Evolutionary conservation across 1,140 invertebrate genomes (phyloP).

Genomic region (Phortica variegata): DNA sequence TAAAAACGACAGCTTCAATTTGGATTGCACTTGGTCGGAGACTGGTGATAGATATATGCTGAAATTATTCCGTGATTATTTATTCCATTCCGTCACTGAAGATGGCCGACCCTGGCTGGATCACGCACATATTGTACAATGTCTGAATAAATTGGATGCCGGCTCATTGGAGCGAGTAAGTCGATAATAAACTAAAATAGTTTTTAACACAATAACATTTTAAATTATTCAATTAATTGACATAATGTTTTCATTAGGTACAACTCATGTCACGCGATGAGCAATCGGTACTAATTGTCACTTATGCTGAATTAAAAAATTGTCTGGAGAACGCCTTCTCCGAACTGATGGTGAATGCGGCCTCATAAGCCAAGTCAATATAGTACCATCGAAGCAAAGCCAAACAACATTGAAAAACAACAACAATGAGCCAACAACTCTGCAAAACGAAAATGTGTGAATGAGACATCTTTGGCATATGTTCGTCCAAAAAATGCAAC

Average conservation of each 20-base stretch:
- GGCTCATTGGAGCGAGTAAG: slow-evolving; percentile 83
- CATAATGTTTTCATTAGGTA: slow-evolving; percentile 64
- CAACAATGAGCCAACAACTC: too few relatives aligned
- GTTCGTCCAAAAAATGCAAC: slow-evolving; percentile 5
- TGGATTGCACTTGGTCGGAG: slow-evolving; percentile 94
- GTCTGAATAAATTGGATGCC: slow-evolving; percentile 90
- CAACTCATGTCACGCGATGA: slow-evolving; percentile 94
- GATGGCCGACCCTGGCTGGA: slow-evolving; percentile 95
- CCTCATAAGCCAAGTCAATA: slow-evolving; percentile 50
- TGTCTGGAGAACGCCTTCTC: slow-evolving; percentile 91
- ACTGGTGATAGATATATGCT: slow-evolving; percentile 97
- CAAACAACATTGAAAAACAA: slow-evolving; percentile 1
- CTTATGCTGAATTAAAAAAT: slow-evolving; percentile 91
- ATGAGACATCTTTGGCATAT: too few relatives aligned
- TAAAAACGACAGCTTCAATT: slow-evolving; percentile 83
- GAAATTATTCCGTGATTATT: slow-evolving; percentile 95
- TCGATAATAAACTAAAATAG: slow-evolving; percentile 3
- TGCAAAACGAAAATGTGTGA: too few relatives aligned
- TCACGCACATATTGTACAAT: slow-evolving; percentile 90
- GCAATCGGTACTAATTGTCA: slow-evolving; percentile 92
- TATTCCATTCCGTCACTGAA: slow-evolving; percentile 91
- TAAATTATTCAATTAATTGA: not conserved
- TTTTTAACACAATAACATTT: not conserved
- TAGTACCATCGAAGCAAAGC: too few relatives aligned
- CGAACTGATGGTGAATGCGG: slow-evolving; percentile 71